These are phyloP conservation scores for Marmota flaviventris DNA, from an alignment of 2,113 vertebrate genomes.

Conservation along the genomic window DNA sequence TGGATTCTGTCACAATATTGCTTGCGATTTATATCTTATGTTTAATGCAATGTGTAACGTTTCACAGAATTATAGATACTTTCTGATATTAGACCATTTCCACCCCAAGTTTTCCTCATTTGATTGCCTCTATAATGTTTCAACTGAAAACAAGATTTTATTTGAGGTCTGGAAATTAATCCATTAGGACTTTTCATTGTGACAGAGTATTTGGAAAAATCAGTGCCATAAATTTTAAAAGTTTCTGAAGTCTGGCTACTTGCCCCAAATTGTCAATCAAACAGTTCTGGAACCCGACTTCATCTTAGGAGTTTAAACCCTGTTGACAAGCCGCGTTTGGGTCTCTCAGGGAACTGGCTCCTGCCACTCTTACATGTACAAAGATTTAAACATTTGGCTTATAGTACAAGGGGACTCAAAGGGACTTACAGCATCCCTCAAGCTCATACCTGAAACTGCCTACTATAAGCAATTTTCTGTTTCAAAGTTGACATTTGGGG, in stretches of 20 bases:
- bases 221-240: not conserved
- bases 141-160: not conserved
- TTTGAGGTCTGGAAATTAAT: not conserved
- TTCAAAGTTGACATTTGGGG: not conserved
- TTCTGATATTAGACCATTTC: not conserved
- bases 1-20: not conserved
- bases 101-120: not conserved
- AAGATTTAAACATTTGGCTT: not conserved
- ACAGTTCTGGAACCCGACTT: not conserved
- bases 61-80: not conserved
- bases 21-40: not conserved
- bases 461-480: not conserved
- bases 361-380: not conserved
- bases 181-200: not conserved
- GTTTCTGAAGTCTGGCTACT: not conserved
- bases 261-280: not conserved
- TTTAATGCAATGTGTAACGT: not conserved
- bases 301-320: not conserved
- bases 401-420: not conserved
- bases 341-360: not conserved
- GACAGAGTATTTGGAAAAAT: not conserved
- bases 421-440: not conserved
- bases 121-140: not conserved
- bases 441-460: not conserved
- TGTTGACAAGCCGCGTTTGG: not conserved